A percentile compares a stretch with the other conserved stretches of the same genome.
These are phyloP conservation scores for Enteromius anoplus DNA, from an alignment of 2,797 vertebrate genomes.

Conservation along the genomic window DNA sequence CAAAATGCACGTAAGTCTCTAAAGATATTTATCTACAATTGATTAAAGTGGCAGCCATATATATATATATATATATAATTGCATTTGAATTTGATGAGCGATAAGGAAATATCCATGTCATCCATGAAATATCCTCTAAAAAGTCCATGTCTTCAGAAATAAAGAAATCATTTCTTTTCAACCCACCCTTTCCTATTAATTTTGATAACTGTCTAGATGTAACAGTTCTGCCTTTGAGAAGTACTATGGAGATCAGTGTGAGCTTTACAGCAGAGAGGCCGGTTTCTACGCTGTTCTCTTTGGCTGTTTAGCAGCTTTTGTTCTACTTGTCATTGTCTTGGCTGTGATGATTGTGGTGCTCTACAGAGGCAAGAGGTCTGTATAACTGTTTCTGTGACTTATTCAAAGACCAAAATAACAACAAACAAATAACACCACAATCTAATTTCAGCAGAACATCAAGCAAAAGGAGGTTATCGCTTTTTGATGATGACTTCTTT, in stretches of 20 bases:
- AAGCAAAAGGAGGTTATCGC: conserved; percentile 39
- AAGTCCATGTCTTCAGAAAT: background rate
- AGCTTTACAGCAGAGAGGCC: conserved; percentile 62
- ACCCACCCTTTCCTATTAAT: background rate
- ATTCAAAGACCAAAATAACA: background rate
- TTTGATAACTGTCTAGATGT: conserved; percentile 65
- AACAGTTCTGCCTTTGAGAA: conserved; percentile 57
- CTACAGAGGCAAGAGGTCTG: conserved; percentile 59
- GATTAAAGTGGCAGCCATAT: background rate
- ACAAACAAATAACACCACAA: background rate
- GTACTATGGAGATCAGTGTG: conserved; percentile 71
- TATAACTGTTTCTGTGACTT: conserved; percentile 23
- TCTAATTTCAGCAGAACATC: conserved; percentile 10
- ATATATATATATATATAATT: background rate
- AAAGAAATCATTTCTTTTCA: background rate
- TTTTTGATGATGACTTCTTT: conserved; percentile 70
- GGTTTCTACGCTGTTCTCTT: conserved; percentile 78
- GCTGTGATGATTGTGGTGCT: conserved; percentile 56
- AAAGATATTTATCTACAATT: background rate
- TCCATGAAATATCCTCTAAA: no score
- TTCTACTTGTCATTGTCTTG: conserved; percentile 67
- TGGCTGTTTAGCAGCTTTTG: conserved; percentile 67
- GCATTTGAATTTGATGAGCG: no score
- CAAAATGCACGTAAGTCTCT: conserved; percentile 68
- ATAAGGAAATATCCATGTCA: no score